phyloP scores from a whole-genome alignment of 2,888 invertebrate genomes.

The Coronaproctus castanopsis region DNA sequence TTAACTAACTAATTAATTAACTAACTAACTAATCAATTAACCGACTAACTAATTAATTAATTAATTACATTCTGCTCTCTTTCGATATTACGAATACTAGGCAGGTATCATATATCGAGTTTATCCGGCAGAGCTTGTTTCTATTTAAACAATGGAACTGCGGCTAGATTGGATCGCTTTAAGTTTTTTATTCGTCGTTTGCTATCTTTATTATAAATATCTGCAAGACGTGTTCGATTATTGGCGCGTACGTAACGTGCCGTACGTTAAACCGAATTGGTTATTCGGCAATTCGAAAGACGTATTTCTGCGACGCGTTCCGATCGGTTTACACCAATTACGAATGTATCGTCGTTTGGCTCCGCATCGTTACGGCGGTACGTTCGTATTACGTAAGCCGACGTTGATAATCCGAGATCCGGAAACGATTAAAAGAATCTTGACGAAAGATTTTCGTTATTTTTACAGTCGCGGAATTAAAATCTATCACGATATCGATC shows the following conservation, averaged over 20 bases:
- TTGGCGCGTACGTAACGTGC: background rate
- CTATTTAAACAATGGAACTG: no score
- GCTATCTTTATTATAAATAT: no score
- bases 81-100: no score
- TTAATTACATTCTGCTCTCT: no score
- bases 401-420: conserved; percentile 28
- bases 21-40: no score
- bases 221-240: no score
- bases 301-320: background rate
- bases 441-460: conserved; percentile 29
- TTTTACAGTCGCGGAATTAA: conserved; percentile 29
- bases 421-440: conserved; percentile 27
- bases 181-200: no score
- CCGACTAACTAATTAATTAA: no score
- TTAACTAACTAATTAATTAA: no score
- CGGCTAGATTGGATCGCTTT: no score
- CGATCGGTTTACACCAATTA: background rate
- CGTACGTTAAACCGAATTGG: background rate
- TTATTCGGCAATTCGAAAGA: conserved; percentile 8
- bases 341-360: background rate
- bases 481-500: conserved; percentile 19
- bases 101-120: no score
- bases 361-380: conserved; percentile 26
- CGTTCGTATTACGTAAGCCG: conserved; percentile 31
- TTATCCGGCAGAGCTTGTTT: no score